phyloP scores from a whole-genome alignment of 1,140 invertebrate genomes.

The Parapsyche elsis region DNA sequence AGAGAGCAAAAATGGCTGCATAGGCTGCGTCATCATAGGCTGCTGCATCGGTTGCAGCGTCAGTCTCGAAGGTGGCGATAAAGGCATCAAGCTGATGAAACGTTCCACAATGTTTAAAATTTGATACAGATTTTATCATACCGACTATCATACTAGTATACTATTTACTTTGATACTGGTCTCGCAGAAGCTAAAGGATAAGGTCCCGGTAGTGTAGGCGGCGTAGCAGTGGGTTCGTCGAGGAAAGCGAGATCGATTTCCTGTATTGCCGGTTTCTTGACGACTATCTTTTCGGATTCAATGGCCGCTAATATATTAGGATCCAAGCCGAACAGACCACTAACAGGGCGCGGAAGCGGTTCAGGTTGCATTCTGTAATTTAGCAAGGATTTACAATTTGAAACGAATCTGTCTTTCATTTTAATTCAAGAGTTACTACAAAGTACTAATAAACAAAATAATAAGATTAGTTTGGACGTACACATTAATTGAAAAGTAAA shows the following conservation, averaged over 20 bases:
- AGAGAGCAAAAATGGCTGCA: slow-evolving; percentile 58
- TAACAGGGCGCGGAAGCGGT: slow-evolving; percentile 61
- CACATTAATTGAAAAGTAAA: background rate
- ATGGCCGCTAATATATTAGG: slow-evolving; percentile 74
- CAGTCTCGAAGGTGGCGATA: slow-evolving; percentile 57
- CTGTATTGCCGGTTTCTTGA: slow-evolving; percentile 61
- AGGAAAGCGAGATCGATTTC: slow-evolving; percentile 67
- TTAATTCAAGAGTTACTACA: slow-evolving; percentile 21
- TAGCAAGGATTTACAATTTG: background rate
- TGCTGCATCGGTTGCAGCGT: slow-evolving; percentile 47
- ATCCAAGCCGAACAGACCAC: slow-evolving; percentile 79
- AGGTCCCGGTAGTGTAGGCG: slow-evolving; percentile 60
- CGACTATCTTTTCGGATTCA: slow-evolving; percentile 62
- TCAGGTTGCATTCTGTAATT: slow-evolving; percentile 54
- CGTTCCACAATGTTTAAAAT: slow-evolving; percentile 1
- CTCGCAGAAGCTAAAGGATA: slow-evolving; percentile 63
- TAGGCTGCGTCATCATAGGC: slow-evolving; percentile 55
- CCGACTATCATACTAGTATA: background rate
- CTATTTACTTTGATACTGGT: slow-evolving; percentile 55
- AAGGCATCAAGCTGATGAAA: slow-evolving; percentile 57
- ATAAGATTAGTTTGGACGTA: background rate
- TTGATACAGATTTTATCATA: background rate
- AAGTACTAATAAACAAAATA: background rate
- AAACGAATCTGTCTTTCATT: slow-evolving; percentile 10
- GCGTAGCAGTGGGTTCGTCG: slow-evolving; percentile 66